Evolutionary conservation across 1,140 invertebrate genomes (phyloP).

Genomic region (Mylabris phalerata): DNA sequence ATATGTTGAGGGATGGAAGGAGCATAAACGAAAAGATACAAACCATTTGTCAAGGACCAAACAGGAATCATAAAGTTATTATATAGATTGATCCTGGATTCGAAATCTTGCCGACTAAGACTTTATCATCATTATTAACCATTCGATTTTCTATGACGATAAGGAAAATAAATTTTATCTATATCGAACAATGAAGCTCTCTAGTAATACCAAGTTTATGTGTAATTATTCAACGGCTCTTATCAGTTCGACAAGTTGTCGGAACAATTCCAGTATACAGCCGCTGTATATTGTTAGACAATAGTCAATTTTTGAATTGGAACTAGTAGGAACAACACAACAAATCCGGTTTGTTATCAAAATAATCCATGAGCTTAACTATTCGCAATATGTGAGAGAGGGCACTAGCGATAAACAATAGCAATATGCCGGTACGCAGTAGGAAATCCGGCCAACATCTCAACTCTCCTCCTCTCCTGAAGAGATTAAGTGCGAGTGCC

Average conservation of each 20-base stretch:
- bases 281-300: no score
- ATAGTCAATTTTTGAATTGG: no score
- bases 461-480: slow-evolving; percentile 10
- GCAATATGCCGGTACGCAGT: slow-evolving; percentile 15
- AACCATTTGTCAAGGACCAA: slow-evolving; percentile 26
- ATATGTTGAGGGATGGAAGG: no score
- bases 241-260: no score
- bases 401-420: slow-evolving; percentile 16
- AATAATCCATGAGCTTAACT: slow-evolving; percentile 4
- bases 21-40: slow-evolving; percentile 8
- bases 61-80: slow-evolving; percentile 33
- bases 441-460: slow-evolving; percentile 9
- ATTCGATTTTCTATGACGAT: slow-evolving; percentile 6
- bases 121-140: not conserved
- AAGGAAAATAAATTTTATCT: slow-evolving; percentile 9
- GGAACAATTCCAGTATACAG: no score
- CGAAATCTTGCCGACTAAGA: not conserved
- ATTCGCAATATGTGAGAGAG: slow-evolving; percentile 8
- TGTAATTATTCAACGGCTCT: no score
- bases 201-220: no score
- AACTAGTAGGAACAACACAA: not conserved
- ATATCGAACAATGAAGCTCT: not conserved
- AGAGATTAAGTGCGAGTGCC: slow-evolving; percentile 34
- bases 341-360: slow-evolving; percentile 12
- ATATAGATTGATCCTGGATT: slow-evolving; percentile 25